Conservation (phyloP, 2,113 vertebrate species). For the Oenanthe melanoleuca region DNA sequence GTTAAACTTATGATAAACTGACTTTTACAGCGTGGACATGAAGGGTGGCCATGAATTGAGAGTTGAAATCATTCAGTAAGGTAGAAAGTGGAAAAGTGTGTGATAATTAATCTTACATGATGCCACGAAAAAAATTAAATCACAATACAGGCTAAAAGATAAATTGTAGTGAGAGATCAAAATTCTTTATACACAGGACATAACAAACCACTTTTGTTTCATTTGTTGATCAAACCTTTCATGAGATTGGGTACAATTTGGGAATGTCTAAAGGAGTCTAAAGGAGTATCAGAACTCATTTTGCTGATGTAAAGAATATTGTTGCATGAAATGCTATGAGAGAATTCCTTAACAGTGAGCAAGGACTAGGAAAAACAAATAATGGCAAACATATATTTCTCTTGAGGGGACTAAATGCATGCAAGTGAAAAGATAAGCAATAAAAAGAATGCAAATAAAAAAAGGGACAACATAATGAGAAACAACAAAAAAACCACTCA, state of each 20-base stretch:
- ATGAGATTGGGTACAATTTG: background rate
- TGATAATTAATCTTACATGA: background rate
- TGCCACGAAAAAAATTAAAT: background rate
- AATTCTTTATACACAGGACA: background rate
- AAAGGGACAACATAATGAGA: fast-evolving
- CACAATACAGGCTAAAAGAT: background rate
- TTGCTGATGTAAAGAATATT: background rate
- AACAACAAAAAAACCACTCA: background rate
- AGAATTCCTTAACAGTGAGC: background rate
- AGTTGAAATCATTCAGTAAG: background rate
- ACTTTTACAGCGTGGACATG: background rate
- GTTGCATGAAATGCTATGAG: background rate
- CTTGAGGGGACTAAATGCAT: background rate
- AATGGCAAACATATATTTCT: background rate
- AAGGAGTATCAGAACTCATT: background rate
- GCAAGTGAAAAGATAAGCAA: background rate
- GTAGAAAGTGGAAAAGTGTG: background rate
- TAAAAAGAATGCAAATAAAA: background rate
- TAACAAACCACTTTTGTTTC: background rate
- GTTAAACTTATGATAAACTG: background rate
- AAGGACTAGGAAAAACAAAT: background rate
- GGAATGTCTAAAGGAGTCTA: background rate
- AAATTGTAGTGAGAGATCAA: background rate
- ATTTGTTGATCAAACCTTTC: background rate
- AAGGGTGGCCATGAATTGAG: background rate